Conservation (phyloP, 2,113 vertebrate genomes). For the Heloderma charlesbogerti region DNA sequence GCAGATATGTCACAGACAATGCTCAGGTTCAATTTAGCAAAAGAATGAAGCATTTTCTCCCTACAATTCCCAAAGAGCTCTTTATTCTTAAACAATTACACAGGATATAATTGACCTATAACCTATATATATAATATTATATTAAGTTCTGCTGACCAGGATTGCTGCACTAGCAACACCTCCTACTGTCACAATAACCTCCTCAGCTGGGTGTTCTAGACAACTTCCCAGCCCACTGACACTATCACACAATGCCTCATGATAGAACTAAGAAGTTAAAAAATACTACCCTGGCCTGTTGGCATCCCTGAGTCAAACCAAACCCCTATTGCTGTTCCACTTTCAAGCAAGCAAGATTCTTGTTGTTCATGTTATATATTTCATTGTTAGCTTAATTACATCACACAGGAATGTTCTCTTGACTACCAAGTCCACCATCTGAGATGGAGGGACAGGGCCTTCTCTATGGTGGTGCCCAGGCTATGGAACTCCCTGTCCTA, state of each 20-base stretch:
- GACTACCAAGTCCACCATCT: not conserved
- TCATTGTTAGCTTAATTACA: not conserved
- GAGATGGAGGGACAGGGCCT: not conserved
- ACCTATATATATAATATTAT: not conserved
- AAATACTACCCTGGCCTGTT: not conserved
- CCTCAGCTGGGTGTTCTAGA: not conserved
- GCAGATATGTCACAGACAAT: not conserved
- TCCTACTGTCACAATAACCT: not conserved
- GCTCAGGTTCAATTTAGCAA: conserved; percentile 18
- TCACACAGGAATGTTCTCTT: not conserved
- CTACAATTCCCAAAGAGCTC: conserved; percentile 12
- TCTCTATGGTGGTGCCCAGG: not conserved
- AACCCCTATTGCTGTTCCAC: not conserved
- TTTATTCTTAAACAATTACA: not conserved
- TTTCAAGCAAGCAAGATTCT: not conserved
- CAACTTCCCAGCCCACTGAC: not conserved
- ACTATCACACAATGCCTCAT: not conserved
- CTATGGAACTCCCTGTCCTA: not conserved
- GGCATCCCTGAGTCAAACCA: not conserved
- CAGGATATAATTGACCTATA: conserved; percentile 33
- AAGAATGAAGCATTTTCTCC: conserved; percentile 48
- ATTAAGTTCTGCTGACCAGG: conserved; percentile 14
- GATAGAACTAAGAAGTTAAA: not conserved
- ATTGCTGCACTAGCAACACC: not conserved
- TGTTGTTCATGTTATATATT: not conserved